These are phyloP conservation scores for Bradypodion pumilum DNA, from an alignment of 2,797 vertebrate species.

Conservation along the genomic window DNA sequence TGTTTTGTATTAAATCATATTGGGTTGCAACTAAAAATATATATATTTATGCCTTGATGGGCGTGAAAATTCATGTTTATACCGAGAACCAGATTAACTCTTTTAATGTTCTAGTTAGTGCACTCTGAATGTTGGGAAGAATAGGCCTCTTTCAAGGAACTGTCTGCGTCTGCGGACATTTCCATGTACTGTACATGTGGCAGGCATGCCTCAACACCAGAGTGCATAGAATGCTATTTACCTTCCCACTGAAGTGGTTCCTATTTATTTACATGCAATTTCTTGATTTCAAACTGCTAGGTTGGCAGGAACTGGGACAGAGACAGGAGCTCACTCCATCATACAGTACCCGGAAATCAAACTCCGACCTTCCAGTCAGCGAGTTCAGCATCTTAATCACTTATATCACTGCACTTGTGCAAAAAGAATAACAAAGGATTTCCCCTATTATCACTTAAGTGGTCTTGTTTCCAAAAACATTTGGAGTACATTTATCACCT, in stretches of 20 bases:
- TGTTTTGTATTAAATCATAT: background rate
- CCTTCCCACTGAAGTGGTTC: too few species aligned
- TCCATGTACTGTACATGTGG: too few species aligned
- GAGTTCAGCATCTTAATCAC: too few species aligned
- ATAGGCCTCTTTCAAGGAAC: background rate
- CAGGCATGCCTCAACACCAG: too few species aligned
- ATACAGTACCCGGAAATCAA: too few species aligned
- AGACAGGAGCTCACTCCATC: too few species aligned
- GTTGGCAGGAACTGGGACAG: too few species aligned
- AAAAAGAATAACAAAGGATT: background rate
- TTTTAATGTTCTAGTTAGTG: background rate
- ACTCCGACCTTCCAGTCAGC: too few species aligned
- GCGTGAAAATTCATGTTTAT: background rate
- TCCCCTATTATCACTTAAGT: background rate
- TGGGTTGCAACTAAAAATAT: background rate
- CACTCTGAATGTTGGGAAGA: background rate
- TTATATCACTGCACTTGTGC: background rate
- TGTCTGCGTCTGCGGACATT: too few species aligned
- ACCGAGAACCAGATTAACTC: background rate
- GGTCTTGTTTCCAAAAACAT: background rate
- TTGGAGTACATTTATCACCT: background rate
- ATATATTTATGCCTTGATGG: background rate
- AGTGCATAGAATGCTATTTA: too few species aligned
- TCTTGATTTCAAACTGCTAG: too few species aligned
- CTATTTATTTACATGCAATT: too few species aligned